Percentiles rank a stretch among this genome's conserved stretches.
These are phyloP conservation scores for Aromia moschata DNA, from an alignment of 2,888 invertebrate species.

Conservation along the genomic window DNA sequence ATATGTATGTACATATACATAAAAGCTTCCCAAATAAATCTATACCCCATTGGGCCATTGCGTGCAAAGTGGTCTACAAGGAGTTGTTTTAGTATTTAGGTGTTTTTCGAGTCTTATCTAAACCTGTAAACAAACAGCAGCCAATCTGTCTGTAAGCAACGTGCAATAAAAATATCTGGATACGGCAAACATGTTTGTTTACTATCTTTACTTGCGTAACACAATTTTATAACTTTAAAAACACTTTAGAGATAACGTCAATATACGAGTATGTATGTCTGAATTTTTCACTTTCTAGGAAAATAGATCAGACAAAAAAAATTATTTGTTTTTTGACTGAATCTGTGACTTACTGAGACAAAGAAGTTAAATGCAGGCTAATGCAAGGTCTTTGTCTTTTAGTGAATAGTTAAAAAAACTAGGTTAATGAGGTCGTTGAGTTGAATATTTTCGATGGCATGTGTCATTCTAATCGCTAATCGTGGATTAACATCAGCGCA, in stretches of 20 bases:
- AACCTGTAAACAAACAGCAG: neutral
- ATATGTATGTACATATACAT: too few relatives aligned
- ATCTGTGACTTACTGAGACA: too few relatives aligned
- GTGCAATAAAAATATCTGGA: neutral
- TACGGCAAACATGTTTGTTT: neutral
- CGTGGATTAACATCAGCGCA: neutral
- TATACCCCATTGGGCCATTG: too few relatives aligned
- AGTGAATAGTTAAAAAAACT: too few relatives aligned
- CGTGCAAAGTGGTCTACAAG: too few relatives aligned
- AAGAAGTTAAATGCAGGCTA: too few relatives aligned
- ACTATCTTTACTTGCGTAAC: neutral
- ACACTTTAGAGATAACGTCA: neutral
- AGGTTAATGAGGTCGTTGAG: neutral
- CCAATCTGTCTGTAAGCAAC: neutral
- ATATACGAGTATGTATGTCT: neutral
- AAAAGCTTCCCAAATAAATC: too few relatives aligned
- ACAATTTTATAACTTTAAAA: neutral
- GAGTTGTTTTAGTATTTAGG: too few relatives aligned
- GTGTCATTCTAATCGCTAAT: neutral
- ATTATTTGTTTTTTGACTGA: too few relatives aligned
- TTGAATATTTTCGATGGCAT: neutral
- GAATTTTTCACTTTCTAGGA: neutral
- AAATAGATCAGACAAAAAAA: too few relatives aligned
- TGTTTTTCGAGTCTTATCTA: too few relatives aligned
- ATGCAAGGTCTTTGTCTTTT: too few relatives aligned